Evolutionary conservation across 2,113 vertebrate genomes (phyloP).

Genomic region (Pseudopipra pipra): DNA sequence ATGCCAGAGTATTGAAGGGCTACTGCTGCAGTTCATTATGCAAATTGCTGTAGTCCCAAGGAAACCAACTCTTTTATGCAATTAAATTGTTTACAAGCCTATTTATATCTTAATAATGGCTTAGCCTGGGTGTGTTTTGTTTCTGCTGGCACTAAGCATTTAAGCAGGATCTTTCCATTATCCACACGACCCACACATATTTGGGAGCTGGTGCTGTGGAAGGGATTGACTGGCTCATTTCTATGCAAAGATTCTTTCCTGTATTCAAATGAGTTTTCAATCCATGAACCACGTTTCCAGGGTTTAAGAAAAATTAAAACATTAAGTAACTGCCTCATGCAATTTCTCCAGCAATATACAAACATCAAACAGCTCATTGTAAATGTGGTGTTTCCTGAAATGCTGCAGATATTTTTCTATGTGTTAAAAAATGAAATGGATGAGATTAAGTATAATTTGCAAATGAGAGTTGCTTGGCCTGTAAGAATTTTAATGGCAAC

Average conservation of each 20-base stretch:
- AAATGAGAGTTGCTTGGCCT: not conserved
- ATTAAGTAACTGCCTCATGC: not conserved
- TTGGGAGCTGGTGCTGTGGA: not conserved
- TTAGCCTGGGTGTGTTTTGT: conserved; percentile 4
- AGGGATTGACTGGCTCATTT: not conserved
- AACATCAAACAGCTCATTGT: not conserved
- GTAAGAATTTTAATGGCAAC: not conserved
- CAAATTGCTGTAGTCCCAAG: conserved; percentile 47
- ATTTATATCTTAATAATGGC: conserved; percentile 58
- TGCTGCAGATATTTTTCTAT: not conserved
- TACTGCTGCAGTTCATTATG: conserved; percentile 44
- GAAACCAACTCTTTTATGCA: conserved; percentile 47
- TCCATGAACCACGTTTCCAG: not conserved
- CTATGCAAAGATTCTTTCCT: not conserved
- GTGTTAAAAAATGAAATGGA: not conserved
- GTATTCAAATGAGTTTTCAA: not conserved
- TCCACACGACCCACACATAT: not conserved
- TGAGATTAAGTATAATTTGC: not conserved
- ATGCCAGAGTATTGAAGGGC: not conserved
- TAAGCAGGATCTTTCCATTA: not conserved
- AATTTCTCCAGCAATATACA: not conserved
- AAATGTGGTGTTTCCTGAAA: not conserved
- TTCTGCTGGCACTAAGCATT: conserved; percentile 14
- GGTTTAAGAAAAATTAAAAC: conserved; percentile 3
- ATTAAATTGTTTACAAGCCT: conserved; percentile 59